Evolutionary conservation across 2,113 vertebrate genomes (phyloP).

Genomic region (Ciconia stormi): DNA sequence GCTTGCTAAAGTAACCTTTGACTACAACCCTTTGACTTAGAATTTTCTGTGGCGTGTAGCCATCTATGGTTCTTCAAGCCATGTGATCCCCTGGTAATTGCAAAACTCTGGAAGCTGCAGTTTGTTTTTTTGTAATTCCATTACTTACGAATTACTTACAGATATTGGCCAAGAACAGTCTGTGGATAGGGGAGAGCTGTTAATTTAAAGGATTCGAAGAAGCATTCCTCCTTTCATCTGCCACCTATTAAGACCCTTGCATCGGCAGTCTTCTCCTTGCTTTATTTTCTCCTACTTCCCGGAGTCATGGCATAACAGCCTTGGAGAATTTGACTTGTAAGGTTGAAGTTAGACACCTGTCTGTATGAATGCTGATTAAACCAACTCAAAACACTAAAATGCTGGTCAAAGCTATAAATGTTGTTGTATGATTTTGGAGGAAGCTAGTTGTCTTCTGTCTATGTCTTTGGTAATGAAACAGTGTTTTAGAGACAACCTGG

Average conservation of each 20-base stretch:
- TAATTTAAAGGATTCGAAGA: background rate
- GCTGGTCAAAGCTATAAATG: background rate
- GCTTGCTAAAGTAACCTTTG: slow-evolving; percentile 1
- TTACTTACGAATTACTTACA: background rate
- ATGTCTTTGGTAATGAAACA: background rate
- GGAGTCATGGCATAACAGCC: background rate
- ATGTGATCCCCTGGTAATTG: background rate
- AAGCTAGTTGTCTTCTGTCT: background rate
- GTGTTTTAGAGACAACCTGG: background rate
- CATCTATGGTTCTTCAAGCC: background rate
- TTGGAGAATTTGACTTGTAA: background rate
- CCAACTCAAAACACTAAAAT: background rate
- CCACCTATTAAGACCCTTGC: background rate
- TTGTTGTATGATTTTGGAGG: background rate
- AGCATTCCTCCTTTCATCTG: background rate
- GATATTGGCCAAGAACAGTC: background rate
- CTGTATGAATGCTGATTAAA: background rate
- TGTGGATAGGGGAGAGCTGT: background rate
- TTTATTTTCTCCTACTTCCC: background rate
- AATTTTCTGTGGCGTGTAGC: background rate
- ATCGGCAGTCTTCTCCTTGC: background rate
- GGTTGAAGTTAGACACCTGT: background rate
- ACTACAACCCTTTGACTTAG: slow-evolving; percentile 10
- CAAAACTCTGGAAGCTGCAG: slow-evolving; percentile 20
- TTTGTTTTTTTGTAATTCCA: background rate